Evolutionary conservation across 1,140 invertebrate species (phyloP).

Genomic region (Trachymyrmex septentrionalis): DNA sequence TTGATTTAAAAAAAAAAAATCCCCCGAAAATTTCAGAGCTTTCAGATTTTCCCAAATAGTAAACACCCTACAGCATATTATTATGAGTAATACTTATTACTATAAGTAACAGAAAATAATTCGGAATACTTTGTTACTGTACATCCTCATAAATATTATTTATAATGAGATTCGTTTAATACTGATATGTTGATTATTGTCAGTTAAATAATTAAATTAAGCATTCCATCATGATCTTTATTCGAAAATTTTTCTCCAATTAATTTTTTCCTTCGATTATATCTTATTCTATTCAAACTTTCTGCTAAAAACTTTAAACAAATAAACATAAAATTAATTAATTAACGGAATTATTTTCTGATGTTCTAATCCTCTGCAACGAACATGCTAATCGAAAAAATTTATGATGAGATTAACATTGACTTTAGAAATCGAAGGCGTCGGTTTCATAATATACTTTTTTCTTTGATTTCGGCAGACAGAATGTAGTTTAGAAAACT

Average conservation of each 20-base stretch:
- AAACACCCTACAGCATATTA: neutral
- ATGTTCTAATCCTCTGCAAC: slow-evolving; percentile 4
- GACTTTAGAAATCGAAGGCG: slow-evolving; percentile 27
- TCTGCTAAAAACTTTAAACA: neutral
- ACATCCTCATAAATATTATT: neutral
- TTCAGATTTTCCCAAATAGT: no score
- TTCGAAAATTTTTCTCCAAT: neutral
- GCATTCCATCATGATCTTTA: neutral
- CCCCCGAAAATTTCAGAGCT: no score
- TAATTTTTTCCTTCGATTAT: neutral
- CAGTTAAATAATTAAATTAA: slow-evolving; percentile 18
- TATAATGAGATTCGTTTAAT: slow-evolving; percentile 40
- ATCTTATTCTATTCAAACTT: neutral
- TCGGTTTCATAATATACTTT: slow-evolving; percentile 3
- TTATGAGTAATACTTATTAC: no score
- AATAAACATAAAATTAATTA: neutral
- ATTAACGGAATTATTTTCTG: neutral
- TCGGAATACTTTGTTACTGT: neutral
- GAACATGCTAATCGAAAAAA: slow-evolving; percentile 37
- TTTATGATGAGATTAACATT: slow-evolving; percentile 38
- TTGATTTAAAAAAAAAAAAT: no score
- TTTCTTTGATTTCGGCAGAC: neutral
- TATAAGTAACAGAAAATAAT: slow-evolving; percentile 5
- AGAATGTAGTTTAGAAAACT: slow-evolving; percentile 53
- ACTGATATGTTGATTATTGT: slow-evolving; percentile 2